These are phyloP conservation scores for Halichondria panicea DNA, from an alignment of 37 sponge, comb jelly and placozoan genomes.

Conservation along the genomic window DNA sequence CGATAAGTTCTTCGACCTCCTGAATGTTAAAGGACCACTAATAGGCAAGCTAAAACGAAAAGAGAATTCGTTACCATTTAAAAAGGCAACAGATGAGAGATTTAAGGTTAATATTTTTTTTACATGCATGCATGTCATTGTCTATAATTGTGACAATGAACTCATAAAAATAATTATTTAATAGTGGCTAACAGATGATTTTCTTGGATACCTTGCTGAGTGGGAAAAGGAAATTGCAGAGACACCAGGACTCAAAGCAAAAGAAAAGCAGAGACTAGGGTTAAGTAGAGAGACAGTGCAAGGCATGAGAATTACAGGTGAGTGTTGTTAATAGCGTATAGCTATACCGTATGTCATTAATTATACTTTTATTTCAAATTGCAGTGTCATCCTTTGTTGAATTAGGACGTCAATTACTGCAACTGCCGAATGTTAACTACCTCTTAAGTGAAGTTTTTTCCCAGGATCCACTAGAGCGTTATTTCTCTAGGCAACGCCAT, in stretches of 20 bases:
- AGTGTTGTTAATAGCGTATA: neutral
- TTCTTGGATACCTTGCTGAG: slow-evolving; percentile 1
- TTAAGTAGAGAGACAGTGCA: neutral
- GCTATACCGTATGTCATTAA: neutral
- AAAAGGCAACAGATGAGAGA: neutral
- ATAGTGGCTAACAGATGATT: slow-evolving; percentile 4
- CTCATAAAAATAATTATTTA: neutral
- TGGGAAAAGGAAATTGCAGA: neutral
- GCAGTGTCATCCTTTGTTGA: neutral
- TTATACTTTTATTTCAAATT: neutral
- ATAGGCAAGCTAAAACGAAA: neutral
- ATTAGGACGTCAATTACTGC: neutral
- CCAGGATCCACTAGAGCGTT: slow-evolving; percentile 21
- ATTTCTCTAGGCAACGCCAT: slow-evolving; percentile 34
- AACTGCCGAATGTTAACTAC: neutral
- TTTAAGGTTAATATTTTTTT: neutral
- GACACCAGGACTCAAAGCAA: neutral
- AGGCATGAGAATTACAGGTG: slow-evolving; percentile 11
- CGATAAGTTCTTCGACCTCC: slow-evolving; percentile 8
- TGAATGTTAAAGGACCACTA: neutral
- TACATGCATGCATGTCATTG: neutral
- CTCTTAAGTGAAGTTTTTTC: slow-evolving; percentile 27
- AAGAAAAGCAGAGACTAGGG: neutral
- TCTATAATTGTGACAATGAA: neutral
- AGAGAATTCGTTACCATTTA: neutral